phyloP scores from a whole-genome alignment of 1,140 invertebrate species.

The Drosophila miranda region DNA sequence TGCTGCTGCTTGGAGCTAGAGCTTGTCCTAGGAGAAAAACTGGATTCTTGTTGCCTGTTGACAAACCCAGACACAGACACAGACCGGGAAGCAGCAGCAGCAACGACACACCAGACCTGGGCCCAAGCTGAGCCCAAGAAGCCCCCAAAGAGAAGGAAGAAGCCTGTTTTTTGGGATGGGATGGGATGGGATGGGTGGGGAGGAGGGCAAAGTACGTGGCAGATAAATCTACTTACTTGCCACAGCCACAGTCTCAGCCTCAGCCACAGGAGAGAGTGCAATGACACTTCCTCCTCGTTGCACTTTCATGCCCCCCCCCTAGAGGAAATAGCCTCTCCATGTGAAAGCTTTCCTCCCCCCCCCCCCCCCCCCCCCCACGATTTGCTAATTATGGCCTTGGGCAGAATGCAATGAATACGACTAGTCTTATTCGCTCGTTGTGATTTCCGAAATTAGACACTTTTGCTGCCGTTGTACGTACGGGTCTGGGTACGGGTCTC shows the following conservation, averaged over 20 bases:
- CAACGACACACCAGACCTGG: slow-evolving; percentile 28
- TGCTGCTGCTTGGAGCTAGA: slow-evolving; percentile 10
- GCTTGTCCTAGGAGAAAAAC: slow-evolving; percentile 49
- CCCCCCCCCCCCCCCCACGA: neutral
- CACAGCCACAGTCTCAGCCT: slow-evolving; percentile 3
- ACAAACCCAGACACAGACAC: slow-evolving; percentile 48
- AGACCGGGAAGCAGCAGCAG: slow-evolving; percentile 25
- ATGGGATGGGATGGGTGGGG: no score
- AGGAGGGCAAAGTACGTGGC: slow-evolving; percentile 67
- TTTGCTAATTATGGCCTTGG: slow-evolving; percentile 71
- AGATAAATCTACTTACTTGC: slow-evolving; percentile 66
- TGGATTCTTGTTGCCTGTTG: slow-evolving; percentile 63
- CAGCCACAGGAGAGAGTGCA: slow-evolving; percentile 62
- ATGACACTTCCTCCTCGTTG: slow-evolving; percentile 58
- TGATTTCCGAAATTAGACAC: slow-evolving; percentile 68
- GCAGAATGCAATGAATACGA: slow-evolving; percentile 12
- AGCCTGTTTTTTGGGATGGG: slow-evolving; percentile 63
- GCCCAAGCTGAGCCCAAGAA: slow-evolving; percentile 34
- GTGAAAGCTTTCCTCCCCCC: slow-evolving; percentile 2
- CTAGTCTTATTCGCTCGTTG: neutral
- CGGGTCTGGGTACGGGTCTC: neutral
- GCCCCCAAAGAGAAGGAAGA: slow-evolving; percentile 54
- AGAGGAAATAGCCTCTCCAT: no score
- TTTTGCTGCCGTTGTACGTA: slow-evolving; percentile 50
- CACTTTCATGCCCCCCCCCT: slow-evolving; percentile 20